These are phyloP conservation scores for Lobophora halterata DNA, from an alignment of 2,888 invertebrate genomes.

Conservation along the genomic window DNA sequence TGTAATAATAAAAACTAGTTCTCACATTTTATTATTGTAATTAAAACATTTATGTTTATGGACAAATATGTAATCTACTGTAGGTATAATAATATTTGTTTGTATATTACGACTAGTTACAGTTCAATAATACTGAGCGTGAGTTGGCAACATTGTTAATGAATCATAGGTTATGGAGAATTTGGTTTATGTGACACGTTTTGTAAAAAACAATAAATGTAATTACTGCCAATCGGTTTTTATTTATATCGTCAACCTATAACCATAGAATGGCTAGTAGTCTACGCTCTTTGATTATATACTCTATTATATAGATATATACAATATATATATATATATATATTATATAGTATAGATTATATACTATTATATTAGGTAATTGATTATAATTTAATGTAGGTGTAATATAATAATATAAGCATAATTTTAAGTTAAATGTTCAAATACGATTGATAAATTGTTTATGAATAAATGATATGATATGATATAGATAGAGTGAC, in stretches of 20 bases:
- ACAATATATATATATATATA: too few relatives aligned
- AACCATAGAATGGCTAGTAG: constrained; percentile 2
- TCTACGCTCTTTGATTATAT: too few relatives aligned
- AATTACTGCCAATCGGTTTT: constrained; percentile 54
- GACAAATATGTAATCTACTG: constrained; percentile 18
- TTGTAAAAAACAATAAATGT: constrained; percentile 54
- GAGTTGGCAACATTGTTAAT: constrained; percentile 41
- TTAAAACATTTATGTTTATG: constrained; percentile 6
- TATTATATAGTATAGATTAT: too few relatives aligned
- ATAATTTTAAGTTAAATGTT: too few relatives aligned
- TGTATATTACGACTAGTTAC: constrained; percentile 7
- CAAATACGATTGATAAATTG: too few relatives aligned
- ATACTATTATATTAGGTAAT: too few relatives aligned
- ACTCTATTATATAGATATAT: too few relatives aligned
- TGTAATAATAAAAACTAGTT: constrained; percentile 13
- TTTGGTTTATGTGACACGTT: constrained; percentile 61
- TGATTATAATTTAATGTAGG: too few relatives aligned
- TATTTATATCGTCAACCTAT: constrained; percentile 26
- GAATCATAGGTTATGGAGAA: constrained; percentile 41
- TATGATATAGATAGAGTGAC: too few relatives aligned
- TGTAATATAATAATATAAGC: too few relatives aligned
- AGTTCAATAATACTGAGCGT: constrained; percentile 25
- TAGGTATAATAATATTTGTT: constrained; percentile 7
- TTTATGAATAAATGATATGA: too few relatives aligned
- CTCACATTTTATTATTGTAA: constrained; percentile 12